A percentile compares a stretch with the other conserved stretches of the same genome.
These are phyloP conservation scores for Procambarus virginalis DNA, from an alignment of 1,140 invertebrate genomes.

Conservation along the genomic window DNA sequence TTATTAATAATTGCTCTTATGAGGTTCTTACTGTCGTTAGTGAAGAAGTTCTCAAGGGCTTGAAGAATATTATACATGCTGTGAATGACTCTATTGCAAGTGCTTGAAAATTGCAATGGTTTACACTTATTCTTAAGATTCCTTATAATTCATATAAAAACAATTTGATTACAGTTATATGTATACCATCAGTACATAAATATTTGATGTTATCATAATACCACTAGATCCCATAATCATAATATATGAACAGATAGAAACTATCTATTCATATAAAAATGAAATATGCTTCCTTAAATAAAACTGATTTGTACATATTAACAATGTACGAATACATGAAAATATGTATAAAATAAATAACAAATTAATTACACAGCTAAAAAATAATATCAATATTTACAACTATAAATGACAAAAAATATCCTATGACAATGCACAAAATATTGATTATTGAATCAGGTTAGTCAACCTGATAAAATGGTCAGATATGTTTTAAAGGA, in stretches of 20 bases:
- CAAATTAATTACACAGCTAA: constrained; percentile 41
- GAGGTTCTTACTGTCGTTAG: too few species aligned
- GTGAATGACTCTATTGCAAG: neutral
- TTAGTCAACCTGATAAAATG: constrained; percentile 11
- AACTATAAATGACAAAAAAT: constrained; percentile 23
- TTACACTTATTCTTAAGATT: neutral
- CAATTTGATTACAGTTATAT: neutral
- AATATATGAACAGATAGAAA: neutral
- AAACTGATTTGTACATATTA: constrained; percentile 1
- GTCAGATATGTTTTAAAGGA: neutral
- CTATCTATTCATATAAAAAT: neutral
- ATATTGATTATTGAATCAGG: constrained; percentile 43
- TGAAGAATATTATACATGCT: neutral
- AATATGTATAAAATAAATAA: constrained; percentile 47
- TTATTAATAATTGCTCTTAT: too few species aligned
- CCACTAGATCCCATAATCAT: neutral
- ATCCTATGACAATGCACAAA: constrained; percentile 46
- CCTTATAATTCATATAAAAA: neutral
- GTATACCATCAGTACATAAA: neutral
- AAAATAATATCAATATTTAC: constrained; percentile 58
- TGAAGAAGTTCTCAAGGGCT: too few species aligned
- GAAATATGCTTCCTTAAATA: neutral
- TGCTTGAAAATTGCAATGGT: neutral
- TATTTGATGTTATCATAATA: neutral
- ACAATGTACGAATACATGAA: constrained; percentile 6